Base-by-base conservation (phyloP, 2,888 invertebrate genomes). In the Notodonta dromedarius region DNA sequence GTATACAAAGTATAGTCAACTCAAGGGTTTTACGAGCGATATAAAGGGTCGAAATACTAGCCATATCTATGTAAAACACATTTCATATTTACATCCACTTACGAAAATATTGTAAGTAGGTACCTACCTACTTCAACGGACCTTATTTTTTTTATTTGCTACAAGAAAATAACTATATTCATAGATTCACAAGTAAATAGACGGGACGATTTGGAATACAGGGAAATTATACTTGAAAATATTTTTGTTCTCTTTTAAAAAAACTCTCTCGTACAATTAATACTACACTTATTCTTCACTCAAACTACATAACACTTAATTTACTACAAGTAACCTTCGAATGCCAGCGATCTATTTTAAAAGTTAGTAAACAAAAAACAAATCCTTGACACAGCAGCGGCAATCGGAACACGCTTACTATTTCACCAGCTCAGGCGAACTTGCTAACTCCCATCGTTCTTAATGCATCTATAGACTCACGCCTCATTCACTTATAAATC, bases 331-430 rank as follows among this genome's bases (percentile, higher is more conserved):
- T 53, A 50, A 71, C 63, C 61, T 66, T 69, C 55, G 7, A 24
- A 24, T 24, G 24, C 24, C 24, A 24, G 24, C 24, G 24, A 58
- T 58, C 51, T 53, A 62, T 57, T 66, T 11, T 46, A 60, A 62
- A 61, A 65, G 14, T 51, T 44, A 8, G 64, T 71, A 66, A 70
- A 76, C 63, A 78, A 74, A 73, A 72, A 69, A 59, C 24, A 62
- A 65, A 70, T 12, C 77, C 78, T 79, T 79, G 79, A 77, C 76
- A 70, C 53, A 59, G 57, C 66, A 71, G 63, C 71, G 64, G 61
- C 71, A 75, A 74, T 77, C 72, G 58, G 69, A 64, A 65, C 61
- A 65, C 71, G 66, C 66, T 70, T 71, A 75, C 66, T 77, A 65
- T 79, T 76, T 71, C 64, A 72, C 66, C 56, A 51, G 63, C 42